Evolutionary conservation across 2,797 vertebrate genomes (phyloP), one percentile per base, ranked within the genome.

Genomic region (Cygnus olor): DNA sequence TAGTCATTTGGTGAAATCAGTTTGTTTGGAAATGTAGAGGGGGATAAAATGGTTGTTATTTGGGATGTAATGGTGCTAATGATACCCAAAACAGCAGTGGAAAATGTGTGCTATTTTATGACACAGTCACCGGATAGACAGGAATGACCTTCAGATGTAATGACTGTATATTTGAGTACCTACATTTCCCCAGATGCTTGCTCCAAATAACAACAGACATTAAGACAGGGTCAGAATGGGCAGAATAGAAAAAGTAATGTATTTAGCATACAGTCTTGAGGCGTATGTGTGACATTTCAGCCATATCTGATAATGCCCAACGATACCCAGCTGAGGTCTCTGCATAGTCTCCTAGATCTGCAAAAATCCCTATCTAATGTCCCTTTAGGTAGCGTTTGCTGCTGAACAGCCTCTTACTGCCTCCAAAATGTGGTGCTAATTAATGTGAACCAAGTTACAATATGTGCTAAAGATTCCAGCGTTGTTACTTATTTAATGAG

Each of bases 401-500:
- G 93, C 89, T 91, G 94, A 96, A 95, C 17, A 78, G 96, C 92
- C 93, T 96, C 96, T 97, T 44, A 65, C 69, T 96, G 95, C 94
- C 95, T 97, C 94, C 92, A 90, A 96, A 95, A 91, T 9, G 28
- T 88, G 95, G 96, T 97, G 94, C 97, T 97, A 98, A 97, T 98
- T 98, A 98, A 97, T 22, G 27, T 93, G 96, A 98, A 97, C 91
- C 93, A 97, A 98, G 96, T 97, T 98, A 97, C 96, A 98, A 95
- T 97, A 97, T 96, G 97, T 96, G 96, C 94, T 97, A 97, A 98
- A 97, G 96, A 98, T 98, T 98, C 96, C 94, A 97, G 97, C 97
- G 98, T 98, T 98, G 95, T 98, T 97, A 96, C 97, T 97, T 98
- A 96, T 97, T 98, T 98, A 98, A 98, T 97, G 98, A 98, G 98